Evolutionary conservation across 1,140 invertebrate genomes (phyloP).

Genomic region (Nephotettix cincticeps): DNA sequence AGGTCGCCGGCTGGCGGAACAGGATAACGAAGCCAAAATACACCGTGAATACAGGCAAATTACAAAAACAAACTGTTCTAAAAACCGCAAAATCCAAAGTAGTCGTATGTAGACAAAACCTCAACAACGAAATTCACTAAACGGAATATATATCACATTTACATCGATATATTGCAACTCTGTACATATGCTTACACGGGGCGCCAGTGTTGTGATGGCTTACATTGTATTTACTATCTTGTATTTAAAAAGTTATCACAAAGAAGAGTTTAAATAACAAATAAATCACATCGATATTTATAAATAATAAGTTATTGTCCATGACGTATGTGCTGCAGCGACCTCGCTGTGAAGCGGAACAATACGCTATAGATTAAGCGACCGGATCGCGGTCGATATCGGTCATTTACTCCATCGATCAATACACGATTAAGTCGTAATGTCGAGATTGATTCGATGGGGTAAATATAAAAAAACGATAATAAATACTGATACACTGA

Average conservation of each 20-base stretch:
- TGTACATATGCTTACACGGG: conserved; percentile 23
- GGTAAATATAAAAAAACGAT: too few species aligned
- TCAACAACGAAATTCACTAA: conserved; percentile 19
- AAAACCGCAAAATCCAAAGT: too few species aligned
- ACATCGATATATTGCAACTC: conserved; percentile 22
- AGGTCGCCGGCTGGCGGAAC: too few species aligned
- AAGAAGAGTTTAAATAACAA: conserved; percentile 30
- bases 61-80: too few species aligned
- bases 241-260: conserved; percentile 26
- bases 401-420: not conserved
- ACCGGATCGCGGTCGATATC: not conserved
- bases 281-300: conserved; percentile 28
- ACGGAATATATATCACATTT: conserved; percentile 29
- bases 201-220: not conserved
- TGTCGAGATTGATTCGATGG: too few species aligned
- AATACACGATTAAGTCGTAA: not conserved
- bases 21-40: too few species aligned
- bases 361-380: not conserved
- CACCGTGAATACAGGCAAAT: too few species aligned
- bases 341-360: not conserved
- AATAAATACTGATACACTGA: not conserved
- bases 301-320: conserved; percentile 27
- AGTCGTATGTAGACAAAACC: conserved; percentile 13
- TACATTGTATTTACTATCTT: not conserved
- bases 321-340: not conserved